Percentiles rank a stretch among this genome's conserved stretches.
These are phyloP conservation scores for Sminthurides aquaticus DNA, from an alignment of 2,888 invertebrate species.

Conservation along the genomic window DNA sequence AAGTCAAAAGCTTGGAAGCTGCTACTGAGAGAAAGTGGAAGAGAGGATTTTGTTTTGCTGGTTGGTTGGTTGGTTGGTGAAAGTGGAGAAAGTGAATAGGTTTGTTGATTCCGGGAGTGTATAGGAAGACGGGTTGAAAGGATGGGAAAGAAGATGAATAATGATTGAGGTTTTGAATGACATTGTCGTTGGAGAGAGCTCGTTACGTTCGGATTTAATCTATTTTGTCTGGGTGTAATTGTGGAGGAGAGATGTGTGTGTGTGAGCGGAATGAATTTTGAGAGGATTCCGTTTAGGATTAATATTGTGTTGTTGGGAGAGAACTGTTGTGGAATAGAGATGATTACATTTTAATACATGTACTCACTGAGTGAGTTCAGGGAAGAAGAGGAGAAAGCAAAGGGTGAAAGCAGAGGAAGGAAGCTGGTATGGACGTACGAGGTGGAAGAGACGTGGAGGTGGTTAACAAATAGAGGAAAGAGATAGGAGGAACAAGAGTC, in stretches of 20 bases:
- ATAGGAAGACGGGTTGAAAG: not conserved
- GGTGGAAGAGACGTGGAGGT: not conserved
- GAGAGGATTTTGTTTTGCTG: not conserved
- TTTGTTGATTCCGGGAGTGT: not conserved
- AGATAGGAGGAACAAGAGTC: slow-evolving; percentile 3
- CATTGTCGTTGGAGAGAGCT: not conserved
- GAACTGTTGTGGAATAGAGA: not conserved
- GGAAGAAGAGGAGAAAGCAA: not conserved
- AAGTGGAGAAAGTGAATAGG: not conserved
- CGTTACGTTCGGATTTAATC: not conserved
- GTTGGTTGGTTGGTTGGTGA: not conserved
- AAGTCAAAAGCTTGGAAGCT: not conserved
- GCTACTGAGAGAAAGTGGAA: not conserved
- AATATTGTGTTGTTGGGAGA: slow-evolving; percentile 7
- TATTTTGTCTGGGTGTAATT: not conserved
- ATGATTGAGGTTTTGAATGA: slow-evolving; percentile 15
- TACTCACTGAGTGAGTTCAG: no score
- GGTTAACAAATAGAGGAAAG: slow-evolving; percentile 20
- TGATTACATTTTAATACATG: no score
- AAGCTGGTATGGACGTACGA: not conserved
- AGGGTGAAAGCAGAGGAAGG: not conserved
- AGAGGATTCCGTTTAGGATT: slow-evolving; percentile 7
- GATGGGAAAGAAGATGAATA: slow-evolving; percentile 14
- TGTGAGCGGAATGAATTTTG: not conserved
- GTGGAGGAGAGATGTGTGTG: not conserved